Conservation (phyloP, 2,113 vertebrate species). For the Emydura subglobosa region DNA sequence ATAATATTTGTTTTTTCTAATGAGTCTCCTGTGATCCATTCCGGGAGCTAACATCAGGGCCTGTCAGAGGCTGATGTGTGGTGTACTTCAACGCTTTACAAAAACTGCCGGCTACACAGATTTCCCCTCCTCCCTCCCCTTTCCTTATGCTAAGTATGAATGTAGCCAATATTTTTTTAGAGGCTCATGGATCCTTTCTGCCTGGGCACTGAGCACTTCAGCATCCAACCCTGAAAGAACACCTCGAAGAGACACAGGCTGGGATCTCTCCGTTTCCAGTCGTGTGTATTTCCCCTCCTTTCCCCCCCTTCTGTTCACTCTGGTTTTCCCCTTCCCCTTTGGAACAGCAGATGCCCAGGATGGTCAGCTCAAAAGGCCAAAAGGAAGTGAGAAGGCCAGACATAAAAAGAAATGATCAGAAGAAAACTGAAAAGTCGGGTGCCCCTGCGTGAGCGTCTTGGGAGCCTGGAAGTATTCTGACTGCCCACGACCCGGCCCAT, state of each 20-base stretch:
- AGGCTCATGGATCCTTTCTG: constrained; percentile 66
- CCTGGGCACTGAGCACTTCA: constrained; percentile 31
- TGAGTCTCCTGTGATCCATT: constrained; percentile 92
- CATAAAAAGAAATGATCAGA: not conserved
- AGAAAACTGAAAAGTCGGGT: not conserved
- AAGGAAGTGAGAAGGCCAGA: accelerated
- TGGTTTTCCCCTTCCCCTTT: not conserved
- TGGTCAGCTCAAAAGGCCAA: accelerated
- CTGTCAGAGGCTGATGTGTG: constrained; percentile 88
- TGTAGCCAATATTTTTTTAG: constrained; percentile 74
- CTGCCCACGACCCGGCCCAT: accelerated
- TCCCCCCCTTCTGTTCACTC: not conserved
- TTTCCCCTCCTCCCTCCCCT: constrained; percentile 59
- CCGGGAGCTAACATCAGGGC: constrained; percentile 87
- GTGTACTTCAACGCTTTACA: constrained; percentile 85
- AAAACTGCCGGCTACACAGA: constrained; percentile 85
- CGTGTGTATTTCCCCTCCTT: not conserved
- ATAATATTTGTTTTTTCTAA: constrained; percentile 97
- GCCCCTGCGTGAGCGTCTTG: not conserved
- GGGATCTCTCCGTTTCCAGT: not conserved
- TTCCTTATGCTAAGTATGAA: constrained; percentile 80
- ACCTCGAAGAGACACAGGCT: not conserved
- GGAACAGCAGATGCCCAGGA: not conserved
- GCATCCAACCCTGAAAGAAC: not conserved
- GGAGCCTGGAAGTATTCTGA: not conserved